These are phyloP conservation scores for Lagocephalus sceleratus DNA, from an alignment of 2,797 vertebrate genomes.

Conservation along the genomic window DNA sequence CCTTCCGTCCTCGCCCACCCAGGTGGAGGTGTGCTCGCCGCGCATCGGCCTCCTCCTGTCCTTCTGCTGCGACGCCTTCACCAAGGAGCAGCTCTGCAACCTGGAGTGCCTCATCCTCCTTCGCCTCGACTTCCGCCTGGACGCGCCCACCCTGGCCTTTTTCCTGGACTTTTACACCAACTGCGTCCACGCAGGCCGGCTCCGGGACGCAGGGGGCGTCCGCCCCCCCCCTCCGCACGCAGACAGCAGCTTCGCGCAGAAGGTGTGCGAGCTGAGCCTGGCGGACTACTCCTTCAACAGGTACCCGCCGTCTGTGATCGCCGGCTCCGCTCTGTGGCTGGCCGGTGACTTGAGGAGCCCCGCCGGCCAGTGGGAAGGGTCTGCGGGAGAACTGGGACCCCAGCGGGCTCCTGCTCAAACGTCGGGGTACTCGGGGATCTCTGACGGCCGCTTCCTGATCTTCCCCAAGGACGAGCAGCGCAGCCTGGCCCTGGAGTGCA, in stretches of 20 bases:
- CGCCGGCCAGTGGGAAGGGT: constrained; percentile 9
- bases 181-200: constrained; percentile 14
- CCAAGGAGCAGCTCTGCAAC: constrained; percentile 87
- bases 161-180: constrained; percentile 87
- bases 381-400: constrained; percentile 7
- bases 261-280: constrained; percentile 85
- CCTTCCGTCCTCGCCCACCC: constrained; percentile 15
- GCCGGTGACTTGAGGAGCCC: constrained; percentile 74
- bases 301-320: constrained; percentile 85
- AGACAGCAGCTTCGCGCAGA: constrained; percentile 69
- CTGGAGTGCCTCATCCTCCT: constrained; percentile 88
- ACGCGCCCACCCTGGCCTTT: constrained; percentile 85
- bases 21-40: constrained; percentile 90
- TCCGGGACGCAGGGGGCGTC: constrained; percentile 4
- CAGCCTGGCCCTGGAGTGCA: constrained; percentile 75
- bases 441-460: neutral
- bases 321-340: constrained; percentile 79
- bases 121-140: constrained; percentile 82
- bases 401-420: neutral
- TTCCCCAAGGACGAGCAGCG: constrained; percentile 23
- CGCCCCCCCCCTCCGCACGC: neutral
- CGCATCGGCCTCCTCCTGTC: constrained; percentile 84
- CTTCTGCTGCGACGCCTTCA: constrained; percentile 87
- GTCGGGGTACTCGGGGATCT: neutral
- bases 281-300: constrained; percentile 89